Percentiles rank a stretch among this genome's conserved stretches.
Conservation (phyloP, 2,113 vertebrate species). For the Amblyopsis rosae region DNA sequence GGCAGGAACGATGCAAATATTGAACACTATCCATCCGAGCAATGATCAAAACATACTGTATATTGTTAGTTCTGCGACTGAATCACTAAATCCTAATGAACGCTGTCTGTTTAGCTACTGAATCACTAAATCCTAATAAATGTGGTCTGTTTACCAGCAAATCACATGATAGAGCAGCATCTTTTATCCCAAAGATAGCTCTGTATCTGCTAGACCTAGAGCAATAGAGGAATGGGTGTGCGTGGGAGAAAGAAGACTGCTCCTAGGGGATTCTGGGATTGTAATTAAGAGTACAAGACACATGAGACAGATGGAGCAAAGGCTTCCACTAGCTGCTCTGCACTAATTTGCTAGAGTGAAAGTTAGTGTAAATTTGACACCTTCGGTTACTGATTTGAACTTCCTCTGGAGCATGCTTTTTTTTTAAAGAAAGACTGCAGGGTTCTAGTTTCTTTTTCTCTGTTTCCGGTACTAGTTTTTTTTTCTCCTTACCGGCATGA, state of each 20-base stretch:
- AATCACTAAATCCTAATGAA: conserved; percentile 52
- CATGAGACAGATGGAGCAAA: conserved; percentile 8
- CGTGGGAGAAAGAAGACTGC: conserved; percentile 8
- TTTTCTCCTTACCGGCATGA: no score
- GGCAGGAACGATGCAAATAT: conserved; percentile 14
- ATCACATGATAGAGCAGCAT: conserved; percentile 47
- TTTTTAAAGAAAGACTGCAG: not conserved
- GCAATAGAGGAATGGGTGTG: conserved; percentile 14
- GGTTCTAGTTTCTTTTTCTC: no score
- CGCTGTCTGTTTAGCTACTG: conserved; percentile 13
- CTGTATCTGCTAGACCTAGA: not conserved
- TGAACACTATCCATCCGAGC: conserved; percentile 16
- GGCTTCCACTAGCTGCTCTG: not conserved
- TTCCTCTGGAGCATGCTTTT: not conserved
- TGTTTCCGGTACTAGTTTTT: no score
- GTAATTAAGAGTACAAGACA: conserved; percentile 34
- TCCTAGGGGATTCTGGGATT: conserved; percentile 12
- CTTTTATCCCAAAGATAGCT: no score
- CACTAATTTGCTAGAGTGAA: not conserved
- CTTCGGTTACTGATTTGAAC: conserved; percentile 18
- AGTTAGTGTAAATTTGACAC: not conserved
- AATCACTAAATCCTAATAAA: conserved; percentile 52
- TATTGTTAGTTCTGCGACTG: conserved; percentile 26
- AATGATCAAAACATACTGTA: conserved; percentile 12
- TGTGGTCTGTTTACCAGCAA: conserved; percentile 33